Conservation (phyloP, 2,888 invertebrate species). For the Noctua comes region DNA sequence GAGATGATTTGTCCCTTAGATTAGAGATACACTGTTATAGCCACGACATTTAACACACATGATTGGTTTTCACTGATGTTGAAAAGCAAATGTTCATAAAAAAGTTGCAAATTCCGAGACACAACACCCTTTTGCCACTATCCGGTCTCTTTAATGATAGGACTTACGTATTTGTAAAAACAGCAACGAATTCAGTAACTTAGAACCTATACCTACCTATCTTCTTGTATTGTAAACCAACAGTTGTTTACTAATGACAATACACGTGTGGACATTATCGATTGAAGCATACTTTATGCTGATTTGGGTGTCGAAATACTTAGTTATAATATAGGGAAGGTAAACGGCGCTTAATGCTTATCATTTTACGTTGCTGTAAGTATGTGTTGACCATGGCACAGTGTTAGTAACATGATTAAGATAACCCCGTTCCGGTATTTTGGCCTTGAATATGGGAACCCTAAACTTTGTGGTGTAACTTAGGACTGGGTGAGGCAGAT, state of each 20-base stretch:
- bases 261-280: conserved; percentile 1
- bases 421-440: conserved; percentile 1
- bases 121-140: not conserved
- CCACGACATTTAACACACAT: not conserved
- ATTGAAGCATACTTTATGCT: conserved; percentile 6
- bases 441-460: conserved; percentile 1
- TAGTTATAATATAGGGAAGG: conserved; percentile 6
- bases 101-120: not conserved
- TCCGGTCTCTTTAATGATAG: not conserved
- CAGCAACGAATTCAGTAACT: not conserved
- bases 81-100: not conserved
- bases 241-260: not conserved
- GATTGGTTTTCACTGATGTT: not conserved
- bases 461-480: not conserved
- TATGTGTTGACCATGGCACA: not conserved
- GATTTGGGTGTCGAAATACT: not conserved
- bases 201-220: not conserved
- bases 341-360: conserved; percentile 3
- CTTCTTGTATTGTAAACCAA: not conserved
- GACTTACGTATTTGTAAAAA: not conserved
- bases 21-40: not conserved
- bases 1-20: too few relatives aligned
- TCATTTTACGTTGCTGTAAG: conserved; percentile 1
- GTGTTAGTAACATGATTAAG: conserved; percentile 3
- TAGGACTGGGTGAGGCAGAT: not conserved